Conservation (phyloP, 1,140 invertebrate species). For the Drosophila ercepeae region DNA sequence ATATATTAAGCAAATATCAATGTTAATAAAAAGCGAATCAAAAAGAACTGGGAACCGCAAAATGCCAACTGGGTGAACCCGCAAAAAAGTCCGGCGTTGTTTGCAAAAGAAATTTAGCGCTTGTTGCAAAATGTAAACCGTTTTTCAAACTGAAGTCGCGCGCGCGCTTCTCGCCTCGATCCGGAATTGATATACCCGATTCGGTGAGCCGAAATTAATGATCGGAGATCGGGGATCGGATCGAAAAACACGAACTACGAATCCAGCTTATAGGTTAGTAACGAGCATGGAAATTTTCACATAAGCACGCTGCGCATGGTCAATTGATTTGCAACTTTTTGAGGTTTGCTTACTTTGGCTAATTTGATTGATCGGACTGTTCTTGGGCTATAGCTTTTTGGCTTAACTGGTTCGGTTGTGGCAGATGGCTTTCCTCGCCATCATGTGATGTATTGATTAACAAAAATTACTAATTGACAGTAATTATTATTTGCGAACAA, state of each 20-base stretch:
- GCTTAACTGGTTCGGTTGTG: constrained; percentile 43
- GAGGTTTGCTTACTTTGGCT: constrained; percentile 39
- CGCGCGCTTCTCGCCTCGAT: constrained; percentile 43
- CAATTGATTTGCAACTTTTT: constrained; percentile 52
- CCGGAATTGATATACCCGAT: constrained; percentile 21
- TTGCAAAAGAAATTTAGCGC: constrained; percentile 69
- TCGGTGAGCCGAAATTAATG: constrained; percentile 10
- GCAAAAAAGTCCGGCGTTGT: constrained; percentile 59
- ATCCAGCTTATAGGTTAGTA: constrained; percentile 19
- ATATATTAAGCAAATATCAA: constrained; percentile 73
- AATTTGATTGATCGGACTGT: constrained; percentile 45
- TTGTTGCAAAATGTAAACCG: constrained; percentile 76
- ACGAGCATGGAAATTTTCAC: constrained; percentile 59
- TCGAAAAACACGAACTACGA: constrained; percentile 5
- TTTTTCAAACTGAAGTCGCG: constrained; percentile 66
- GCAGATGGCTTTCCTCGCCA: constrained; percentile 25
- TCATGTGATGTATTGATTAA: constrained; percentile 56
- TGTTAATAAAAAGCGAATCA: constrained; percentile 68
- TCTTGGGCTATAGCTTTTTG: constrained; percentile 9
- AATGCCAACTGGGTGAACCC: constrained; percentile 43
- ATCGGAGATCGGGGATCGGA: constrained; percentile 21
- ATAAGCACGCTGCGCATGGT: constrained; percentile 49
- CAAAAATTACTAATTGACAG: constrained; percentile 50
- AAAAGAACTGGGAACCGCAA: constrained; percentile 49
- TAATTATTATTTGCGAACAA: constrained; percentile 30